A percentile compares a stretch with the other conserved stretches of the same genome.
These are phyloP conservation scores for Herminia tarsipennalis DNA, from an alignment of 2,888 invertebrate genomes.

Conservation along the genomic window DNA sequence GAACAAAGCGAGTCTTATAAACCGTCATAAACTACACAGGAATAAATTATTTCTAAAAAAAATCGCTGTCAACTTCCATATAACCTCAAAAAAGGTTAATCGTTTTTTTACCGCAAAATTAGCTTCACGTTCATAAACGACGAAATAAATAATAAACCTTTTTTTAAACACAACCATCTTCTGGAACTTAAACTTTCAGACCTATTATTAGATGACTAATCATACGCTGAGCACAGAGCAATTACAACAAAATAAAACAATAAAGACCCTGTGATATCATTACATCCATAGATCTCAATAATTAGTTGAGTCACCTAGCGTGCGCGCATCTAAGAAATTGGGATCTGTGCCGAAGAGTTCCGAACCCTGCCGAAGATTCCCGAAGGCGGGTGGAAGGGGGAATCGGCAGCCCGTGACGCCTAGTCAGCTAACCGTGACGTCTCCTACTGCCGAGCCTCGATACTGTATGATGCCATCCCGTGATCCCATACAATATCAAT, in stretches of 20 bases:
- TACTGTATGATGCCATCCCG: slow-evolving; percentile 58
- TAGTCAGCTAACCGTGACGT: slow-evolving; percentile 65
- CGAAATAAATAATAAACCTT: slow-evolving; percentile 16
- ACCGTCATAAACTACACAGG: too few relatives aligned
- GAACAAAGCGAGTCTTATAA: background rate
- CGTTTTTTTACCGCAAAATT: slow-evolving; percentile 22
- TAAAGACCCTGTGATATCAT: slow-evolving; percentile 60
- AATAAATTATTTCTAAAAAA: too few relatives aligned
- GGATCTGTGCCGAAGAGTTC: slow-evolving; percentile 50
- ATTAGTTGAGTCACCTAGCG: slow-evolving; percentile 60
- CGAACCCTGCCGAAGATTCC: slow-evolving; percentile 64
- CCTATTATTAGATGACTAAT: slow-evolving; percentile 42
- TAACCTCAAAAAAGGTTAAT: slow-evolving; percentile 21
- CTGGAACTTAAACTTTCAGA: slow-evolving; percentile 30
- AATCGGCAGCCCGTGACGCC: slow-evolving; percentile 72
- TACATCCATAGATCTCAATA: slow-evolving; percentile 63
- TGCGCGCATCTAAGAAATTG: slow-evolving; percentile 62
- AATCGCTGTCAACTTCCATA: slow-evolving; percentile 1
- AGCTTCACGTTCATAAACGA: slow-evolving; percentile 12
- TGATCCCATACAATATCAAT: slow-evolving; percentile 55
- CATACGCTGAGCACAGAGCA: slow-evolving; percentile 38
- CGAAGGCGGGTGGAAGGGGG: slow-evolving; percentile 64
- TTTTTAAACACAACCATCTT: slow-evolving; percentile 23
- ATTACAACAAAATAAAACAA: slow-evolving; percentile 55
- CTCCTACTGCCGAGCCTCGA: slow-evolving; percentile 60